These are phyloP conservation scores for Rhamphomyia laevipes DNA, from an alignment of 2,888 invertebrate genomes.

Conservation along the genomic window DNA sequence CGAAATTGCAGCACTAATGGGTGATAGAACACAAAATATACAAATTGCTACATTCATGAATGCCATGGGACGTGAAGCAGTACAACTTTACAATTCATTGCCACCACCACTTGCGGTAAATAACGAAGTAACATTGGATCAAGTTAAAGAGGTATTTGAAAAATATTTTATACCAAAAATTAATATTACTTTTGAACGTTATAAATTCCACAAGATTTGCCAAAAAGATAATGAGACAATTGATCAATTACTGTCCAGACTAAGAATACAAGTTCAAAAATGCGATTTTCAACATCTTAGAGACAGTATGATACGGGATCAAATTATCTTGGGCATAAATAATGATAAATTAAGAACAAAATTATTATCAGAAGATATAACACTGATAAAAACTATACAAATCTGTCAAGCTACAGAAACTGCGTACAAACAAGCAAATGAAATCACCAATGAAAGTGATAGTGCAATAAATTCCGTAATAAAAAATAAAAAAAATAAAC, in stretches of 20 bases:
- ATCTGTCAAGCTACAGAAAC: slow-evolving; percentile 1
- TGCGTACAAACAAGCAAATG: neutral
- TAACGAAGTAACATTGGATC: slow-evolving; percentile 4
- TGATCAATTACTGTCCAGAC: slow-evolving; percentile 11
- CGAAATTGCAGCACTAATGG: slow-evolving; percentile 9
- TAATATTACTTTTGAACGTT: too few relatives aligned
- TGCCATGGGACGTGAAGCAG: too few relatives aligned
- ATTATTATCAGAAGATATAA: slow-evolving; percentile 8
- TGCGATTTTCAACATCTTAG: slow-evolving; percentile 11
- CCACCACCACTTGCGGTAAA: slow-evolving; percentile 8
- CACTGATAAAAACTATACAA: too few relatives aligned
- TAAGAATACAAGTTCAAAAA: slow-evolving; percentile 9
- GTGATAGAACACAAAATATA: slow-evolving; percentile 4
- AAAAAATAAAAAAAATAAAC: neutral
- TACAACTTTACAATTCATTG: neutral
- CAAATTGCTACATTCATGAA: slow-evolving; percentile 8
- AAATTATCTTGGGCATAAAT: slow-evolving; percentile 10
- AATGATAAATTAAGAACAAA: slow-evolving; percentile 9
- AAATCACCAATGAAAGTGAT: neutral
- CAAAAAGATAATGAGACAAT: slow-evolving; percentile 11
- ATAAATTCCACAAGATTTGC: slow-evolving; percentile 9
- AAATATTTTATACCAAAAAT: slow-evolving; percentile 11
- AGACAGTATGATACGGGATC: slow-evolving; percentile 12
- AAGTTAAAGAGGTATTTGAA: slow-evolving; percentile 10
- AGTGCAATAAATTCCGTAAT: neutral